phyloP scores from a whole-genome alignment of 2,888 invertebrate genomes.

The Megamerina dolium region DNA sequence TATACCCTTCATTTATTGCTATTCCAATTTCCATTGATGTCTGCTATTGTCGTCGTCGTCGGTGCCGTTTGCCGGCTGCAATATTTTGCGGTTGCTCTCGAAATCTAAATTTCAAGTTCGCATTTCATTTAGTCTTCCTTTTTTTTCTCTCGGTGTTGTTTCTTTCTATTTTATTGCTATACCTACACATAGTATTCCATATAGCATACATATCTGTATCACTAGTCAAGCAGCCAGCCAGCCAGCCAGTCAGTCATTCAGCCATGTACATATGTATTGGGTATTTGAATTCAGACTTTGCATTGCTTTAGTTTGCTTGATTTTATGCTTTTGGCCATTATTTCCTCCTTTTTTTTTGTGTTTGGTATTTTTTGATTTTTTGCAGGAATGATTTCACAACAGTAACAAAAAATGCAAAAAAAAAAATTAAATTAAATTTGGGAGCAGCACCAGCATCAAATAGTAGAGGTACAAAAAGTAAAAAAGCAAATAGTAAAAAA shows the following conservation, averaged over 20 bases:
- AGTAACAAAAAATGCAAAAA: no score
- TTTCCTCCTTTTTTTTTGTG: not conserved
- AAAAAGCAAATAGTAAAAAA: not conserved
- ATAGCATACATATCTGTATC: no score
- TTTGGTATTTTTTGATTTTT: not conserved
- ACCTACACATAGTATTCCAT: no score
- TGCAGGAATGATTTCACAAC: no score
- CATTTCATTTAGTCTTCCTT: conserved; percentile 20
- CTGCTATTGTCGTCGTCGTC: not conserved
- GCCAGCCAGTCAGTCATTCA: no score
- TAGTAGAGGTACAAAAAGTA: not conserved
- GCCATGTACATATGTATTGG: no score
- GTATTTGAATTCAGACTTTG: no score
- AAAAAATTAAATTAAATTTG: no score
- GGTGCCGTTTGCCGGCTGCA: conserved; percentile 5
- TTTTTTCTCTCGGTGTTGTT: conserved; percentile 13
- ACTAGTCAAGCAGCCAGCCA: no score
- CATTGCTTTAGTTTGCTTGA: not conserved
- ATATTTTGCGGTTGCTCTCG: conserved; percentile 32
- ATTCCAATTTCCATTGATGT: no score
- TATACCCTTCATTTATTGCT: no score
- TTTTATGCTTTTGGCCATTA: not conserved
- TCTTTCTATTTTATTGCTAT: not conserved
- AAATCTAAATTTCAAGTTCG: conserved; percentile 41
- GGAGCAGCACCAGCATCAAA: not conserved